These are phyloP conservation scores for Cheirogaleus medius DNA, from an alignment of 2,113 vertebrate genomes.

Conservation along the genomic window DNA sequence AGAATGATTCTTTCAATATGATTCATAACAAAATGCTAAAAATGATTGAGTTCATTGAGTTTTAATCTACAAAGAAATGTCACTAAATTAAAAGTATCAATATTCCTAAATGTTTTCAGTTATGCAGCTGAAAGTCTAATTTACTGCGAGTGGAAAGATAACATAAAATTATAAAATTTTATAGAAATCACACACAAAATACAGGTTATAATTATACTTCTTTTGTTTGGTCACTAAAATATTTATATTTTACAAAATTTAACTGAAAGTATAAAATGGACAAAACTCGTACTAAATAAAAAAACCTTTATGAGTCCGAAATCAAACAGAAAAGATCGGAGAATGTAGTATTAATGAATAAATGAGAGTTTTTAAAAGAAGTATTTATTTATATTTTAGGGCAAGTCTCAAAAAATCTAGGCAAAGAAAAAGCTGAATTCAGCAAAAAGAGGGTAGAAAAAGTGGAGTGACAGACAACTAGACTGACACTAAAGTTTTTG, in stretches of 20 bases:
- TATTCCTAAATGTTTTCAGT: neutral
- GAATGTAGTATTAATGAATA: neutral
- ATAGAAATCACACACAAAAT: neutral
- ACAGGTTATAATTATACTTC: neutral
- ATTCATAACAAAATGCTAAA: neutral
- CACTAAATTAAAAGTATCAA: slow-evolving; percentile 29
- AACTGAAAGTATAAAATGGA: neutral
- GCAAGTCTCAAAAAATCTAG: neutral
- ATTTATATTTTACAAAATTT: neutral
- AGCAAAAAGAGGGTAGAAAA: neutral
- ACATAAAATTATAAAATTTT: neutral
- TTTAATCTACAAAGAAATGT: neutral
- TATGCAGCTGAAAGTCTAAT: neutral
- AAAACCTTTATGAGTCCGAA: neutral
- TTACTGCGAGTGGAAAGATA: neutral
- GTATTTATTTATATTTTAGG: neutral
- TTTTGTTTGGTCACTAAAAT: neutral
- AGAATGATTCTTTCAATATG: neutral
- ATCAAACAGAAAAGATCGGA: neutral
- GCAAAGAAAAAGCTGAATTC: slow-evolving; percentile 2
- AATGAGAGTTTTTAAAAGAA: neutral
- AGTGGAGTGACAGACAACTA: neutral
- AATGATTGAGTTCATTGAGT: neutral
- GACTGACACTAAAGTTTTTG: neutral
- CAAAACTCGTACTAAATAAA: slow-evolving; percentile 21